These are phyloP conservation scores for Xanthorhoe spadicearia DNA, from an alignment of 2,888 invertebrate genomes.

Conservation along the genomic window DNA sequence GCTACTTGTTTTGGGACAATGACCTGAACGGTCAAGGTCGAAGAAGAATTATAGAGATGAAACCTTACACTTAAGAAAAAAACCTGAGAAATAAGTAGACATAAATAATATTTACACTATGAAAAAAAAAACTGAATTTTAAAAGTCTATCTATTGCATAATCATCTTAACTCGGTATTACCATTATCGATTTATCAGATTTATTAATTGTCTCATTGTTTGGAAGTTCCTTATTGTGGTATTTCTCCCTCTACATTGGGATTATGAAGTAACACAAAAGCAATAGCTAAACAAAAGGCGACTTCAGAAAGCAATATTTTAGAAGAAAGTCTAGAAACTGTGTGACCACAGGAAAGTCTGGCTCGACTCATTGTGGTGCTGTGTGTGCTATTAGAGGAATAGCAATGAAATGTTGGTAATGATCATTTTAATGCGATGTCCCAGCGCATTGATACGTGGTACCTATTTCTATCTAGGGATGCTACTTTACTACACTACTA, in stretches of 20 bases:
- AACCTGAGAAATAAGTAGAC: background rate
- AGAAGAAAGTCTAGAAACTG: conserved; percentile 39
- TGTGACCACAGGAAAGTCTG: conserved; percentile 39
- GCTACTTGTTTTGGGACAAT: conserved; percentile 36
- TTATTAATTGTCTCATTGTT: too few relatives aligned
- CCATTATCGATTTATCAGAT: too few relatives aligned
- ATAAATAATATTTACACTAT: too few relatives aligned
- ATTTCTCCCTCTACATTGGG: too few relatives aligned
- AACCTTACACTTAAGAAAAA: background rate
- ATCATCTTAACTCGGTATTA: too few relatives aligned
- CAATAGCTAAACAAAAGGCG: background rate
- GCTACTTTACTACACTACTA: conserved; percentile 1
- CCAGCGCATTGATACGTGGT: conserved; percentile 13
- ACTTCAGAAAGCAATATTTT: conserved; percentile 20
- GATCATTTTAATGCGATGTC: conserved; percentile 39
- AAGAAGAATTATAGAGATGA: background rate
- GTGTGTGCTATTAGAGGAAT: conserved; percentile 34
- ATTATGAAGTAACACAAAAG: background rate
- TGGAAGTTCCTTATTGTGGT: too few relatives aligned
- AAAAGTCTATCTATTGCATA: too few relatives aligned
- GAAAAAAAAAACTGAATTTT: too few relatives aligned
- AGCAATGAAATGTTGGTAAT: conserved; percentile 34
- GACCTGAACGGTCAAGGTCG: conserved; percentile 30
- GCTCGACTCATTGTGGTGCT: conserved; percentile 16
- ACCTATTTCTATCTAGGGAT: conserved; percentile 20